Base-by-base conservation (phyloP, 2,888 invertebrate species). In the Diarsia rubi region DNA sequence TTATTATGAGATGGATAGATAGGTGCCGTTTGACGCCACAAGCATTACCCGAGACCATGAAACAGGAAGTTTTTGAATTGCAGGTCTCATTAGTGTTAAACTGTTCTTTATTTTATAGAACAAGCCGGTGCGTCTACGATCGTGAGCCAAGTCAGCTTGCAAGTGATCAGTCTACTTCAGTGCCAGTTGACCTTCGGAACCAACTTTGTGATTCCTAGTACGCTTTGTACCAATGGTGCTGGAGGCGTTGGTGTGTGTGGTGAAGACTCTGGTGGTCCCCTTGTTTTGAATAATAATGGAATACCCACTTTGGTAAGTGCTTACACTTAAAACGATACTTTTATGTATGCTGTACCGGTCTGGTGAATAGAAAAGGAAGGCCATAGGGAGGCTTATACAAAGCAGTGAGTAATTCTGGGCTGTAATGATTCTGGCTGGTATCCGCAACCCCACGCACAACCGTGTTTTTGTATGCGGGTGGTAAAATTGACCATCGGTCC, bases 241-340 rank as follows among this genome's bases (percentile, higher is more conserved):
- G 92, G 92, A 0, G 89, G 90, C 9, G 89, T 92, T 2, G 93
- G 94, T 66, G 86, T 92, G 80, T 93, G 93, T 76, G 83, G 90
- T 1, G 94, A 94, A 0, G 94, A 94, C 88, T 93, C 93, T 2
- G 94, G 94, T 0, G 94, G 94, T 3, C 93, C 94, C 0, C 89
- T 94, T 0, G 81, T 87, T 12, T 0, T 89, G 0, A 73, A 72
- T 49, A 66, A 69, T 6, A 86, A 82, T 42, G 92, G 91, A 63
- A 74, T 73, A 3, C 79, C 75, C 6, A 62, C 16, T 76, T 63
- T 76, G 62, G 76, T 76, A 21, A 73, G 75, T 54, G 16, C 16
- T 44, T 49, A 52, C 4, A n/a, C 14, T 21, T 5, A 6, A 64
- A 27, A 68, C 3, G 1, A 14, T 14, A n/a, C 21, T 42, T 62